These are phyloP conservation scores for Ceratina australensis DNA, from an alignment of 1,140 invertebrate species.

Conservation along the genomic window DNA sequence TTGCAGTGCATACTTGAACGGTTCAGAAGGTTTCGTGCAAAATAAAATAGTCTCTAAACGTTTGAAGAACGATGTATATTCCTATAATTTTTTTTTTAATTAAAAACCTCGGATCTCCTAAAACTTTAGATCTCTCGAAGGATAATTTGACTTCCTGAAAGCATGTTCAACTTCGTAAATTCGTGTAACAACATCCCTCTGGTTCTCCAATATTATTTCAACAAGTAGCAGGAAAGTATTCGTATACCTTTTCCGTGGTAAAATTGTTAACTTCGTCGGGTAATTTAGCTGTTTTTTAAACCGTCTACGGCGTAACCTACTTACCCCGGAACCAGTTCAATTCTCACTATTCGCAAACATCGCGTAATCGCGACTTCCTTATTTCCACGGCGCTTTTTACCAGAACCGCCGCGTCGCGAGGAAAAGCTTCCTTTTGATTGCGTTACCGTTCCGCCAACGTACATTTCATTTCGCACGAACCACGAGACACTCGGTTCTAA, in stretches of 20 bases:
- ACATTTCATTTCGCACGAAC: neutral
- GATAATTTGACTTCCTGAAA: no score
- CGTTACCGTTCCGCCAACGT: neutral
- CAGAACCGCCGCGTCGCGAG: neutral
- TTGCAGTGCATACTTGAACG: neutral
- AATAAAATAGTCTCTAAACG: neutral
- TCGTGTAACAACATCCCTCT: no score
- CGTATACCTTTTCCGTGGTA: no score
- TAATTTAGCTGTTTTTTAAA: no score
- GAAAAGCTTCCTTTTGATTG: neutral
- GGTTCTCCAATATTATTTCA: no score
- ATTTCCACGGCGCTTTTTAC: constrained; percentile 1
- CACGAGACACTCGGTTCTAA: neutral
- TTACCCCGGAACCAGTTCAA: neutral
- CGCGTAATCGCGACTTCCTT: constrained; percentile 15
- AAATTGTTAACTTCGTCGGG: no score
- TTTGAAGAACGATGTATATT: neutral
- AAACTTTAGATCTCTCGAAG: no score
- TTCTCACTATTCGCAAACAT: neutral
- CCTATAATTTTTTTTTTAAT: no score
- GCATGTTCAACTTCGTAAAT: no score
- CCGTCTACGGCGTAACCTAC: neutral
- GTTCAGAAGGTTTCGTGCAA: neutral
- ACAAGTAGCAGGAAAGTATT: no score
- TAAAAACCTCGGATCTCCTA: no score